Evolutionary conservation across 2,113 vertebrate genomes (phyloP).

Genomic region (Notarius lentiginosus): DNA sequence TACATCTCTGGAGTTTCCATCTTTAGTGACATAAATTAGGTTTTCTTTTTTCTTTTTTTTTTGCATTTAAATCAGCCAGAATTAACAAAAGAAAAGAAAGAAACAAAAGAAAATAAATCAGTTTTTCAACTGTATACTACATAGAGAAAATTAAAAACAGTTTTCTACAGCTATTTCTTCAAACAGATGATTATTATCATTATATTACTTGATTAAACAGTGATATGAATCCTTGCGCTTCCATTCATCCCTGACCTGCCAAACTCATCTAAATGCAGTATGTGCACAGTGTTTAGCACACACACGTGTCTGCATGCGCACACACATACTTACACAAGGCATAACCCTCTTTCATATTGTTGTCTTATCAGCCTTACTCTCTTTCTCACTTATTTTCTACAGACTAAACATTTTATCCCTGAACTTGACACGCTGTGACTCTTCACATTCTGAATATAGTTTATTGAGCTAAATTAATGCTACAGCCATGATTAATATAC

Average conservation of each 20-base stretch:
- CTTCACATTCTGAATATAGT: neutral
- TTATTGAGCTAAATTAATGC: neutral
- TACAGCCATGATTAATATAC: neutral
- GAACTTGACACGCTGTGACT: neutral
- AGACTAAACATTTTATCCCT: neutral
- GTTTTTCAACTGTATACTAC: neutral
- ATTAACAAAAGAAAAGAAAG: neutral
- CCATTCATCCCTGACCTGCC: constrained; percentile 7
- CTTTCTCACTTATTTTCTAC: neutral
- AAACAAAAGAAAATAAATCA: neutral
- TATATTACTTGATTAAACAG: constrained; percentile 30
- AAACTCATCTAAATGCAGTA: neutral
- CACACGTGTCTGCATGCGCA: neutral
- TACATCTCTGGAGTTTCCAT: neutral
- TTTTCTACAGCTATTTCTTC: neutral
- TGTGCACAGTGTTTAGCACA: neutral
- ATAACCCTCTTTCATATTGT: neutral
- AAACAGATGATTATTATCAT: neutral
- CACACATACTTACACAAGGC: neutral
- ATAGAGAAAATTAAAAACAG: neutral
- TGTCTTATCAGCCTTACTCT: neutral
- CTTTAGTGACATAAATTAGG: neutral
- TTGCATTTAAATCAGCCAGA: neutral
- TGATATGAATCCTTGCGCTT: neutral
- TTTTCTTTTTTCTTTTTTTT: neutral